Evolutionary conservation across 35 echinoderm and acorn worm species (phyloP), one percentile per base, ranked within the genome.

Genomic region (Apostichopus californicus): DNA sequence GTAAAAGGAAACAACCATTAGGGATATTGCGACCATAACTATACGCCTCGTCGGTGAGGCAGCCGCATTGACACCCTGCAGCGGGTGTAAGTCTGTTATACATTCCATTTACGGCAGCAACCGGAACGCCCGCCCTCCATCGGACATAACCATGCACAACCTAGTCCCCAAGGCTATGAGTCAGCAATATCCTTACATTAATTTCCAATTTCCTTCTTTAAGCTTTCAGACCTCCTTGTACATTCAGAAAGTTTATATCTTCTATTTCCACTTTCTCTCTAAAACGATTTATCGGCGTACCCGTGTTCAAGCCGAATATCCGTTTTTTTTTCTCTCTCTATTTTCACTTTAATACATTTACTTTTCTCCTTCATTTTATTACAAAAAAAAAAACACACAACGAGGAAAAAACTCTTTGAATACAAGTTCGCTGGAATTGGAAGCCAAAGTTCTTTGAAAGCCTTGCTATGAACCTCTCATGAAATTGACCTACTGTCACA

Each of bases 381-480:
- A 55, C 55, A 55, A 56, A n/a, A 58, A 85, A n/a, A 58, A 17
- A 24, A 85, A 59, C 81, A 54, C 58, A 85, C n/a, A 85, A 85
- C 54, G 71, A 75, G 71, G 71, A 75, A 75, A 68, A 75, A 75
- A 75, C 71, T 75, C 71, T 85, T 55, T 85, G 81, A 85, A 85
- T 85, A 85, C 81, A 85, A 56, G 81, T 85, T 85, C 57, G 81
- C 81, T 85, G 81, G 81, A 85, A 85, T 58, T 85, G 81, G 81
- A 85, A 85, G 81, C 81, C 81, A 85, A 58, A 85, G 55, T 85
- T 85, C n/a, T 85, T 85, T 85, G 81, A 85, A 85, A 85, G 81
- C 81, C 81, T 58, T 25, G 57, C 81, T 56, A 85, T 20, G 55
- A 85, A 85, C 81, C 81, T 85, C 81, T 61, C 28, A 56, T 58